phyloP scores from a whole-genome alignment of 2,888 invertebrate genomes.

The Agonopterix heracliana region DNA sequence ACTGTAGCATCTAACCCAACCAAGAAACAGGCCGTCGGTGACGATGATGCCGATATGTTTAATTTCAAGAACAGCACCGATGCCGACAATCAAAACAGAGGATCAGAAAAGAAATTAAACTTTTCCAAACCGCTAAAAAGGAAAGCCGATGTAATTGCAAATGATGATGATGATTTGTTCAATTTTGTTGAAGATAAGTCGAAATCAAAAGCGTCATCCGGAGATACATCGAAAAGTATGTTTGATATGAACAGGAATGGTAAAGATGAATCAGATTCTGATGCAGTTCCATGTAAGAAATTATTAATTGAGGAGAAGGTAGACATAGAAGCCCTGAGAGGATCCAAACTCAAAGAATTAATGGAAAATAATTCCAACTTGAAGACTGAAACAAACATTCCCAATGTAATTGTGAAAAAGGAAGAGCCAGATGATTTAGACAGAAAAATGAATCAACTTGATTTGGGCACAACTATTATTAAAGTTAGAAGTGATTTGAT shows the following conservation, averaged over 20 bases:
- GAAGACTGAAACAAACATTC: constrained; percentile 17
- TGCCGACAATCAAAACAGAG: constrained; percentile 19
- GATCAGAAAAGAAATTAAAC: constrained; percentile 41
- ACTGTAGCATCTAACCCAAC: constrained; percentile 28
- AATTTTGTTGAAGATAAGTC: constrained; percentile 48
- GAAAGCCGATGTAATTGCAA: constrained; percentile 33
- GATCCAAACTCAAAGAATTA: constrained; percentile 52
- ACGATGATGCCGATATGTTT: constrained; percentile 45
- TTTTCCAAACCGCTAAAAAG: constrained; percentile 50
- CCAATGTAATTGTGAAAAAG: constrained; percentile 35
- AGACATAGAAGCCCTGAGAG: constrained; percentile 48
- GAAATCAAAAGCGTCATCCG: constrained; percentile 18
- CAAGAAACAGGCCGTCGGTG: constrained; percentile 45
- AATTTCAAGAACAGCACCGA: constrained; percentile 43
- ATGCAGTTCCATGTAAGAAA: too few species aligned
- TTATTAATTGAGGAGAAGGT: constrained; percentile 12
- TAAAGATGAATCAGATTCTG: constrained; percentile 3
- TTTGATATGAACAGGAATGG: constrained; percentile 21
- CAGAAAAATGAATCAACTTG: constrained; percentile 46
- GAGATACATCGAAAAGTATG: constrained; percentile 21
- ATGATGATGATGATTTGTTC: constrained; percentile 54
- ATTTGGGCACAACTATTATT: constrained; percentile 53
- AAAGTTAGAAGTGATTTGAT: constrained; percentile 48
- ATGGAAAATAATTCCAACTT: constrained; percentile 32
- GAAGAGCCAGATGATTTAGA: constrained; percentile 46